Evolutionary conservation across 1,140 invertebrate genomes (phyloP).

Genomic region (Drosophila miranda): DNA sequence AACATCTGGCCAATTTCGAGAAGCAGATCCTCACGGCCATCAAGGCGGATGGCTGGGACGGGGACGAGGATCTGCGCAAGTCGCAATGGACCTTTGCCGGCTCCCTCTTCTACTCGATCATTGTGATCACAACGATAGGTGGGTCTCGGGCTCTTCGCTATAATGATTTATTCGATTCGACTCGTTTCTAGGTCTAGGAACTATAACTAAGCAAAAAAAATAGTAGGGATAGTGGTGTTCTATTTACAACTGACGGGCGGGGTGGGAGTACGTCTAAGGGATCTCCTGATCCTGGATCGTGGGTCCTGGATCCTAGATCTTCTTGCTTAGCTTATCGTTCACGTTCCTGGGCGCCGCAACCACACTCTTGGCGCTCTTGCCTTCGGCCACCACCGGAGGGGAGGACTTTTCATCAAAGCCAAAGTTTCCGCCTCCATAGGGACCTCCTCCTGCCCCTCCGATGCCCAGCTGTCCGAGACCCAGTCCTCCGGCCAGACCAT

Average conservation of each 20-base stretch:
- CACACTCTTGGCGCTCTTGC: conserved; percentile 63
- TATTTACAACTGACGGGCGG: conserved; percentile 36
- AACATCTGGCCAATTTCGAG: conserved; percentile 87
- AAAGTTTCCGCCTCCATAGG: conserved; percentile 39
- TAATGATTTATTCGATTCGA: conserved; percentile 39
- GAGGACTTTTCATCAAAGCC: conserved; percentile 56
- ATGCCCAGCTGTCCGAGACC: conserved; percentile 51
- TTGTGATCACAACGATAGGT: conserved; percentile 98
- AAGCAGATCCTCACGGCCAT: conserved; percentile 91
- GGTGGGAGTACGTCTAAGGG: neutral
- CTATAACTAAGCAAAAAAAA: too few species aligned
- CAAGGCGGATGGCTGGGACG: conserved; percentile 95
- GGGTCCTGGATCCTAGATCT: conserved; percentile 29
- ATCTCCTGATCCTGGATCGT: too few species aligned
- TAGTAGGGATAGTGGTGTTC: conserved; percentile 1
- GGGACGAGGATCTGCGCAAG: conserved; percentile 89
- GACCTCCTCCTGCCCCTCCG: conserved; percentile 38
- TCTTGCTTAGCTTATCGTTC: conserved; percentile 71
- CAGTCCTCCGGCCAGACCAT: conserved; percentile 54
- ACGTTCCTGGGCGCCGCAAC: conserved; percentile 31
- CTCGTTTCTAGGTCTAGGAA: conserved; percentile 38
- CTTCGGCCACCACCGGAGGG: conserved; percentile 39
- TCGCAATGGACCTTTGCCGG: conserved; percentile 95
- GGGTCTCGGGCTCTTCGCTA: neutral
- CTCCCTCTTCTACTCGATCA: conserved; percentile 97